These are phyloP conservation scores for Halcyon senegalensis DNA, from an alignment of 2,113 vertebrate species.

Conservation along the genomic window DNA sequence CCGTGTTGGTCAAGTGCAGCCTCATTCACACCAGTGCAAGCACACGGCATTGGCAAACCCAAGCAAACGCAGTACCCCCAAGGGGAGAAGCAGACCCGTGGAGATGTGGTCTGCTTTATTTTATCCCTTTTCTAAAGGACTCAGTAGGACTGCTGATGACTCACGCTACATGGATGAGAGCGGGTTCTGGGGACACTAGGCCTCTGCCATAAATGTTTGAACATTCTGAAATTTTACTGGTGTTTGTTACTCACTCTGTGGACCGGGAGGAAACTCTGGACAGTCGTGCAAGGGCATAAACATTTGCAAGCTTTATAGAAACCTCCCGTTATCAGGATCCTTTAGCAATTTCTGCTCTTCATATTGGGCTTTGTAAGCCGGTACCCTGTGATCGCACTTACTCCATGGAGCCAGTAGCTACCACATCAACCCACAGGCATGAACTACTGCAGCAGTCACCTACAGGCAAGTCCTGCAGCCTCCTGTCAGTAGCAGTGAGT, in stretches of 20 bases:
- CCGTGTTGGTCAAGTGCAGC: not conserved
- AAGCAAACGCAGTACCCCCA: not conserved
- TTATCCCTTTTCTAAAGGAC: not conserved
- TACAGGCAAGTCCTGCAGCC: not conserved
- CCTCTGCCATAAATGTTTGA: not conserved
- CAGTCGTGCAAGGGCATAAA: not conserved
- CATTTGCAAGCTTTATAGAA: not conserved
- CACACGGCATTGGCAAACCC: fast-evolving
- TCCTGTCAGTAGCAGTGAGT: not conserved
- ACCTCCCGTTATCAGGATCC: not conserved
- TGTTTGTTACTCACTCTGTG: not conserved
- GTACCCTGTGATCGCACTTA: not conserved
- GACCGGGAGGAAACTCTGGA: not conserved
- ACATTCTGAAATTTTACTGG: not conserved
- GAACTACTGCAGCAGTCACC: not conserved
- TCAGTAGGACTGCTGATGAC: not conserved
- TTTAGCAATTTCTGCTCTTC: not conserved
- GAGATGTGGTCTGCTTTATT: not conserved
- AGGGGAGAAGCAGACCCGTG: not conserved
- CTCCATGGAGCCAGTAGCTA: not conserved
- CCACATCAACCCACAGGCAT: not conserved
- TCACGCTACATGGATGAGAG: not conserved
- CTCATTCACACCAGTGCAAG: not conserved
- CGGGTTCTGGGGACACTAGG: not conserved
- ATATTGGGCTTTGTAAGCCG: not conserved